Evolutionary conservation across 2,113 vertebrate species (phyloP).

Genomic region (Setophaga kirtlandii): DNA sequence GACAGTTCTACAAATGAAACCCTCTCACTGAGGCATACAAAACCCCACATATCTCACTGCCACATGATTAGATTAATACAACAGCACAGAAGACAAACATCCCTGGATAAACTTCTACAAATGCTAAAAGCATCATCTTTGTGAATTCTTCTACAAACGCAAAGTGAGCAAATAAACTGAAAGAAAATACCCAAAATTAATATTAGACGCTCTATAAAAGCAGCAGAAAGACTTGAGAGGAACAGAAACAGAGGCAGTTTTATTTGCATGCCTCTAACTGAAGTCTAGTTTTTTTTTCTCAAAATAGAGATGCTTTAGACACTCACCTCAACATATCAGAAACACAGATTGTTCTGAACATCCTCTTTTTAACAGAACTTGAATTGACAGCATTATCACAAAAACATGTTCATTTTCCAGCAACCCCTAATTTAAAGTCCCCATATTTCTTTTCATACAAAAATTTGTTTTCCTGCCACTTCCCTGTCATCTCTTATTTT

Average conservation of each 20-base stretch:
- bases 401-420: background rate
- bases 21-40: background rate
- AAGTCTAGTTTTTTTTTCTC: background rate
- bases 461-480: background rate
- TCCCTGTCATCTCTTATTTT: background rate
- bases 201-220: background rate
- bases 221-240: background rate
- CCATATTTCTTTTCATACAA: background rate
- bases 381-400: background rate
- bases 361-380: background rate
- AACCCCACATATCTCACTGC: background rate
- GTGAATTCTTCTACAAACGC: background rate
- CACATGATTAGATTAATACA: background rate
- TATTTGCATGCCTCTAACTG: constrained; percentile 33
- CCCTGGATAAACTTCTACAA: background rate
- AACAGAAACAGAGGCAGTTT: background rate
- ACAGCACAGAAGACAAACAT: background rate
- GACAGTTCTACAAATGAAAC: background rate
- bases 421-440: background rate
- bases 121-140: background rate
- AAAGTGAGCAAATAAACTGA: background rate
- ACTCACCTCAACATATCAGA: background rate
- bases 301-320: background rate
- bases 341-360: background rate
- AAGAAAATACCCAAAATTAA: background rate